Evolutionary conservation across 2,888 invertebrate genomes (phyloP), one percentile per base, ranked within the genome.

Genomic region (Drosophila recens): DNA sequence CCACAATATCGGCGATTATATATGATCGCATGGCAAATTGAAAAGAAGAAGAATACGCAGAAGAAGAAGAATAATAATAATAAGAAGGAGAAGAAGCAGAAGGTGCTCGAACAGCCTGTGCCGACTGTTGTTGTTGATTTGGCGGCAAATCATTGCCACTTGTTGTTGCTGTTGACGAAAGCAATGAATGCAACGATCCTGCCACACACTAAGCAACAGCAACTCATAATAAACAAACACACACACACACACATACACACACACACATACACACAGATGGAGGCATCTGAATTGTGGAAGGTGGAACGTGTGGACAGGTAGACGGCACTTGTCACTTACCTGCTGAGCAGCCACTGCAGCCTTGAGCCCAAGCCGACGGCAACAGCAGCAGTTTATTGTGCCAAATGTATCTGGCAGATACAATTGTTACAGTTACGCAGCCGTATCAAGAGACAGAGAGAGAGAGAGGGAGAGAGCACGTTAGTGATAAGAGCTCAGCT

Each of bases 91-190:
- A 5, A 13, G 36, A 6, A 27, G n/a, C 1, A 6, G 13, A 51
- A 70, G 71, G 70, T 57, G 43, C 46, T 36, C 52, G 34, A 9
- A 20, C 67, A 51, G 59, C 34, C 43, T 53, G 54, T 36, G 46
- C 56, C 51, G 75, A 45, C 17, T 56, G 45, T 46, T 11, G 15
- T 33, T 48, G 36, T 48, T 65, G 59, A 77, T 88, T 87, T 87
- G 83, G 82, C 79, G 79, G 88, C 82, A 83, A 78, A 72, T 74
- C 79, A 67, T 80, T 80, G 85, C 75, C 89, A 88, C 89, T 88
- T 88, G 82, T 72, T 81, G 80, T 66, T 73, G 30, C 27, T 30
- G 70, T 27, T 23, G 45, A 13, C 38, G 40, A 42, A 46, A 34
- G 71, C 66, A 58, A 57, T 72, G 57, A 62, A 56, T 64, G 56